Conservation (phyloP, 2,113 vertebrate species). For the Daboia siamensis region DNA sequence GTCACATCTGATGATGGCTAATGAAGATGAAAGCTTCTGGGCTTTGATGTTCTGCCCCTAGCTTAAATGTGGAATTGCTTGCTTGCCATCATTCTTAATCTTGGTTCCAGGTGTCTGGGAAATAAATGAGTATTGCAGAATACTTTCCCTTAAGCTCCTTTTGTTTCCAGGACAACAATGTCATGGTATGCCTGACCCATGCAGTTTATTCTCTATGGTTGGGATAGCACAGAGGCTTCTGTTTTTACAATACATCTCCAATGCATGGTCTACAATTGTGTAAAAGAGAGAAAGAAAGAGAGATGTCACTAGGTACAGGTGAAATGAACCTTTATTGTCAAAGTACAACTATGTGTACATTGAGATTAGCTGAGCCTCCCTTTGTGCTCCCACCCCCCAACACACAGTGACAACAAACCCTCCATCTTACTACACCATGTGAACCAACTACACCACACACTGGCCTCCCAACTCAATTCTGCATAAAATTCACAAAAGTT, state of each 20-base stretch:
- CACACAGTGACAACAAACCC: too few relatives aligned
- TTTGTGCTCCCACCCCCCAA: too few relatives aligned
- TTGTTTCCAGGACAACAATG: not conserved
- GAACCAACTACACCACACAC: too few relatives aligned
- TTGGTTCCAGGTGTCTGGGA: not conserved
- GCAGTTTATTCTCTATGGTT: not conserved
- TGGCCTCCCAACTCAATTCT: too few relatives aligned
- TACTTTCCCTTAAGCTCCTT: not conserved
- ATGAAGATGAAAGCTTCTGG: conserved; percentile 64
- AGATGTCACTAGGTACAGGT: not conserved
- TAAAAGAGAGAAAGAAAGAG: not conserved
- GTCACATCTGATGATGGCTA: conserved; percentile 55
- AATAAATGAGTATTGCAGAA: not conserved
- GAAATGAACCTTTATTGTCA: too few relatives aligned
- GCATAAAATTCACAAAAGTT: too few relatives aligned
- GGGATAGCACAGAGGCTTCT: not conserved
- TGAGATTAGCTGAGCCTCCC: too few relatives aligned
- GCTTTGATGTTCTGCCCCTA: conserved; percentile 49
- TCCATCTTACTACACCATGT: too few relatives aligned
- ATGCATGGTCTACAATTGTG: not conserved
- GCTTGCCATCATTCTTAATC: conserved; percentile 29
- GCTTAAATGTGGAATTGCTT: conserved; percentile 49
- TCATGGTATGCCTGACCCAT: not conserved
- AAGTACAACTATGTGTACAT: too few relatives aligned
- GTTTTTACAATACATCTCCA: not conserved